A percentile compares a stretch with the other conserved stretches of the same genome.
Conservation (phyloP, 2,888 invertebrate species). For the Erebia epiphron region DNA sequence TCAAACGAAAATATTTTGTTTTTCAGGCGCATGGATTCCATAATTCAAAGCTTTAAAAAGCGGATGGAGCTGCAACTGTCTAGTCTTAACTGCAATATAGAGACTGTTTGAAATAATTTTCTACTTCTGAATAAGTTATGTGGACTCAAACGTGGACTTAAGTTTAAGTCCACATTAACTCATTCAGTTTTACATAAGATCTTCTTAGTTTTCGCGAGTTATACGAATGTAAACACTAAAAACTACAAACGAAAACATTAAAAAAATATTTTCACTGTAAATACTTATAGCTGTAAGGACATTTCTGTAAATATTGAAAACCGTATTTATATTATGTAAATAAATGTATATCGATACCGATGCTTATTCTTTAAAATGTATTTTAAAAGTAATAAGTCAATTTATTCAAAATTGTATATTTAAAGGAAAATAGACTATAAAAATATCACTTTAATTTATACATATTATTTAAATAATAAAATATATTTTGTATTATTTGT, state of each 20-base stretch:
- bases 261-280: too few species aligned
- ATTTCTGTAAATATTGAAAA: too few species aligned
- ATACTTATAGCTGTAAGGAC: too few species aligned
- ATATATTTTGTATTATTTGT: constrained; percentile 41
- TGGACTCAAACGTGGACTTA: too few species aligned
- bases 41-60: constrained; percentile 84
- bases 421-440: constrained; percentile 18
- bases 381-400: constrained; percentile 21
- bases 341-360: too few species aligned
- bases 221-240: too few species aligned
- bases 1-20: constrained; percentile 33
- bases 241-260: too few species aligned
- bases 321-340: too few species aligned
- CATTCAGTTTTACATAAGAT: not conserved
- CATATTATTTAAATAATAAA: constrained; percentile 44
- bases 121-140: too few species aligned
- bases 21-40: constrained; percentile 84
- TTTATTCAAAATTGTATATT: not conserved
- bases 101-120: constrained; percentile 57
- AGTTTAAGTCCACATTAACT: not conserved
- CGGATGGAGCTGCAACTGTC: constrained; percentile 87
- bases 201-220: too few species aligned
- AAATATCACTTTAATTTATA: not conserved
- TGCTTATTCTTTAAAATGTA: not conserved
- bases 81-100: constrained; percentile 82